These are phyloP conservation scores for Microtus ochrogaster DNA, from an alignment of 2,113 vertebrate genomes.

Conservation along the genomic window DNA sequence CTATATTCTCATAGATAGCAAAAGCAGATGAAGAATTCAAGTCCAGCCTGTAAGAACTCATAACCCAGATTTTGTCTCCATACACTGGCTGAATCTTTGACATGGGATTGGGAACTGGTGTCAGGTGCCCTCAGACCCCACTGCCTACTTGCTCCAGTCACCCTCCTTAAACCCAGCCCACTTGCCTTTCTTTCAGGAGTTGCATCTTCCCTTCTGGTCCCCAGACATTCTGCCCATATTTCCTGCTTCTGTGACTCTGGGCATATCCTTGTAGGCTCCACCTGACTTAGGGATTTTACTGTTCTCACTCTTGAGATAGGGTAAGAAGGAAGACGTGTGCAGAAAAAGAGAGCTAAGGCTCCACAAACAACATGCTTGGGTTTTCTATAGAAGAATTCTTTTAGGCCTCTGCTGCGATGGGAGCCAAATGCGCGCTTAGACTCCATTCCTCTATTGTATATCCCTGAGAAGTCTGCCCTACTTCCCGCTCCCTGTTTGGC, in stretches of 20 bases:
- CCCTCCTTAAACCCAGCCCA: not conserved
- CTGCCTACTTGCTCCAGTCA: not conserved
- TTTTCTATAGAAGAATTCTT: not conserved
- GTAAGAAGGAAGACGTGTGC: constrained; percentile 31
- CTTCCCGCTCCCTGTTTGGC: not conserved
- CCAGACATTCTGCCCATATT: not conserved
- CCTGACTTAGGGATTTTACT: constrained; percentile 6
- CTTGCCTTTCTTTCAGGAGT: not conserved
- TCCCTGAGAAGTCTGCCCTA: not conserved
- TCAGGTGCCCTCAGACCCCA: not conserved
- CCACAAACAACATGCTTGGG: not conserved
- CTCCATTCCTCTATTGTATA: not conserved
- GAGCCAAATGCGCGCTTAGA: not conserved
- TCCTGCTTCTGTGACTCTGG: not conserved
- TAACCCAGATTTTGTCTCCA: not conserved
- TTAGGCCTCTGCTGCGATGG: not conserved
- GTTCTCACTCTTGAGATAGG: not conserved
- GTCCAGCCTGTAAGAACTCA: not conserved
- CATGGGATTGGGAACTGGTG: not conserved
- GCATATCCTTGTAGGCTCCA: not conserved
- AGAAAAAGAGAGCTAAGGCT: not conserved
- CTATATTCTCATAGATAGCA: not conserved
- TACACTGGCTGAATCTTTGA: not conserved
- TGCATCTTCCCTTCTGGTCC: not conserved
- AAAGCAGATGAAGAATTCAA: not conserved